Evolutionary conservation across 2,113 vertebrate genomes (phyloP).

Genomic region (Nymphicus hollandicus): DNA sequence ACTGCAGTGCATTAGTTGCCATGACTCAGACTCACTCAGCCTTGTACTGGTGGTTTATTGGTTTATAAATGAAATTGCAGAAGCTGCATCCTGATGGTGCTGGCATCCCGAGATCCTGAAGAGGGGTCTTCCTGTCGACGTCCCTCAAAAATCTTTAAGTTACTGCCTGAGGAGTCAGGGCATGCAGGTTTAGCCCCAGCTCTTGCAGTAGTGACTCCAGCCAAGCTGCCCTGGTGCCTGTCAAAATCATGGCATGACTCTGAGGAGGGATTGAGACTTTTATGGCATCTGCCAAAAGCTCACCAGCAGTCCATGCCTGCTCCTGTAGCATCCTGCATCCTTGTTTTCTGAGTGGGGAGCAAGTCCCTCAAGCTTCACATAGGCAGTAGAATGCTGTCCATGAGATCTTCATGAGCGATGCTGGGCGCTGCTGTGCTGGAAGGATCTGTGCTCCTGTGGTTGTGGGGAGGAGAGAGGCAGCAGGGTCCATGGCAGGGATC

Average conservation of each 20-base stretch:
- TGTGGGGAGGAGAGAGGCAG: neutral
- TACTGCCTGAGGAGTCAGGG: neutral
- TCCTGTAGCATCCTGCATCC: neutral
- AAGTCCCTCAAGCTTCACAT: neutral
- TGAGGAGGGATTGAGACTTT: neutral
- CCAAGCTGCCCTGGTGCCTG: neutral
- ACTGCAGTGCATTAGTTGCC: constrained; percentile 45
- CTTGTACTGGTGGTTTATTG: neutral
- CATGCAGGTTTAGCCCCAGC: neutral
- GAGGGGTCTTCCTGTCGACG: neutral
- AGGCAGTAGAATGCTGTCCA: neutral
- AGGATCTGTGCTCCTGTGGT: neutral
- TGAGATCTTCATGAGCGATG: neutral
- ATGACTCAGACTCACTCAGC: constrained; percentile 20
- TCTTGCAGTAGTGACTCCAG: neutral
- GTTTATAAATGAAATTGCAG: constrained; percentile 28
- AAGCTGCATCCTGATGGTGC: neutral
- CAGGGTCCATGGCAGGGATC: neutral
- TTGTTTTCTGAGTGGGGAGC: rapidly evolving
- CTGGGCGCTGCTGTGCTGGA: neutral
- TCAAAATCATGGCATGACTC: neutral
- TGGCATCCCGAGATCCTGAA: neutral
- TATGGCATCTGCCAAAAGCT: neutral
- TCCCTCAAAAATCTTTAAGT: neutral
- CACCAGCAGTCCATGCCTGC: neutral